Base-by-base conservation (phyloP, 2,888 invertebrate species). In the Agriotes lineatus region DNA sequence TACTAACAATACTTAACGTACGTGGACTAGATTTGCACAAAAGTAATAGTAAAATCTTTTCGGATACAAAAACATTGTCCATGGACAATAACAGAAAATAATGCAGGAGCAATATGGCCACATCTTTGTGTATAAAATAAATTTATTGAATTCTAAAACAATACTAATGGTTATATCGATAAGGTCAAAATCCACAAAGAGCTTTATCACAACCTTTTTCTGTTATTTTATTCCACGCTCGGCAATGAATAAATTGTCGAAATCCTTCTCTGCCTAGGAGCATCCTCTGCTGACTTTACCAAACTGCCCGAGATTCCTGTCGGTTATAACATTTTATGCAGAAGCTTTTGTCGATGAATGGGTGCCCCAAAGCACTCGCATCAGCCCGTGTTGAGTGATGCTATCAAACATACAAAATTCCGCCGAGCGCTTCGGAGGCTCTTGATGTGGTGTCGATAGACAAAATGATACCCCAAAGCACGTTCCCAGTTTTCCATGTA, bases 401-500 rank as follows among this genome's bases (percentile, higher is more conserved):
- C 48, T 25, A 48, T 48, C 48, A 48, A 48, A 48, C 48, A 48
- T 48, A 25, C 22, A 25, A 48, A 48, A 48, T 48, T 48, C 48
- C 22, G 48, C 6, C 48, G 48, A 45, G 10, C 48, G 25, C 7
- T 25, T 25, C 25, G 7, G 25, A 25, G 25, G 25, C 14, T 19
- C 48, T 48, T 48, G 48, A 48, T 48, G 48, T 48, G 48, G 48
- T 48, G 48, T 48, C 48, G 48, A 48, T 48, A 48, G 48, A 48
- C 48, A 48, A 48, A 48, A 48, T 48, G 48, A 48, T 25, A 25
- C 48, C 19, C 48, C 22, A 25, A 48, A 48, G 48, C 48, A 48
- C 48, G 48, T 48, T 20, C 12, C 48, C 20, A 48, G 48, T 48
- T 25, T 48, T 48, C 48, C 48, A 48, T 48, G 48, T 48, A 48